Percentiles rank a stretch among this genome's conserved stretches.
These are phyloP conservation scores for Dascyllus trimaculatus DNA, from an alignment of 2,113 vertebrate genomes.

Conservation along the genomic window DNA sequence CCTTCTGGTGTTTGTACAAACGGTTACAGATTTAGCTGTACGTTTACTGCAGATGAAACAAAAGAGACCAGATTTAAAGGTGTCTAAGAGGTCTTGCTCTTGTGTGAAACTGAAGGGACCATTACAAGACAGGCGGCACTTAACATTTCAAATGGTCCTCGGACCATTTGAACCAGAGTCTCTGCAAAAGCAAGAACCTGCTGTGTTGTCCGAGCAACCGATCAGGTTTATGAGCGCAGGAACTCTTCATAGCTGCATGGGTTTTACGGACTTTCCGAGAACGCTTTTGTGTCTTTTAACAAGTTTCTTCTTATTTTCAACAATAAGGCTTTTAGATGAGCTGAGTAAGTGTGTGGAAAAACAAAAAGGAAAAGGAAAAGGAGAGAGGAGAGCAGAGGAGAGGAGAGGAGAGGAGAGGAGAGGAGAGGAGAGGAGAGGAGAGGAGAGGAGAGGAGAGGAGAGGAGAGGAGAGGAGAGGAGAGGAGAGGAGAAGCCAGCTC, in stretches of 20 bases:
- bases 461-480: not conserved
- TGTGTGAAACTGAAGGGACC: constrained; percentile 20
- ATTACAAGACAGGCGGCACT: constrained; percentile 33
- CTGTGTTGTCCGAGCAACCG: constrained; percentile 46
- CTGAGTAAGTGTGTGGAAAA: not conserved
- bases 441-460: no score
- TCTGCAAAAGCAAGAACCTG: not conserved
- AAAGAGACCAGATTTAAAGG: constrained; percentile 29
- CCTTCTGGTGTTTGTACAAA: not conserved
- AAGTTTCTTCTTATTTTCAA: not conserved
- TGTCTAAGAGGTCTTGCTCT: constrained; percentile 47
- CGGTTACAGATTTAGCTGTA: not conserved
- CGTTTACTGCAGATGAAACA: constrained; percentile 45
- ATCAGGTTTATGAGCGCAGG: constrained; percentile 19
- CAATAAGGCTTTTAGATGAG: constrained; percentile 26
- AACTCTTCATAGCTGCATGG: constrained; percentile 24
- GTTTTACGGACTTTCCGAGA: constrained; percentile 32
- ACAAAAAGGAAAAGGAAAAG: not conserved
- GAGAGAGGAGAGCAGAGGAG: constrained; percentile 16
- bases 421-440: no score
- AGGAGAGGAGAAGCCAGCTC: not conserved
- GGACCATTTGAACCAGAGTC: constrained; percentile 32
- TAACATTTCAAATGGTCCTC: constrained; percentile 42
- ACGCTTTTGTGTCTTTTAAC: constrained; percentile 36
- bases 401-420: not conserved